phyloP scores from a whole-genome alignment of 2,797 vertebrate genomes.

The Fratercula arctica region DNA sequence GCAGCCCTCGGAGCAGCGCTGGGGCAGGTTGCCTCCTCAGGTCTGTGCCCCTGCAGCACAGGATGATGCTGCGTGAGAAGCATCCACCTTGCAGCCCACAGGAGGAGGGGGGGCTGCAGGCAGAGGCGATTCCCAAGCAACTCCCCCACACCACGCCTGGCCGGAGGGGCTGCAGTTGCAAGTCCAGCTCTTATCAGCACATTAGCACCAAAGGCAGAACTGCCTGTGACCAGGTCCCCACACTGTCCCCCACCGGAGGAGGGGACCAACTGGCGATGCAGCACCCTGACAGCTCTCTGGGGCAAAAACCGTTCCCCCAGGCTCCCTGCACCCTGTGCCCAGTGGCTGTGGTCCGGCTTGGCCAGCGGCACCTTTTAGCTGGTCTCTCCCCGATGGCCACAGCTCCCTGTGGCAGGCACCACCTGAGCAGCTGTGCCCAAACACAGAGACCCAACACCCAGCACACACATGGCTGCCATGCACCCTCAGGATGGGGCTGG shows the following conservation, averaged over 20 bases:
- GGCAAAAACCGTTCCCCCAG: neutral
- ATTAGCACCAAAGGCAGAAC: neutral
- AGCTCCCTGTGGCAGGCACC: neutral
- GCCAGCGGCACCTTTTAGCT: neutral
- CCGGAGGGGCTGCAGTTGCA: neutral
- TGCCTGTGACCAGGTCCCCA: fast-evolving
- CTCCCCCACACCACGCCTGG: neutral
- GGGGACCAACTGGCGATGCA: fast-evolving
- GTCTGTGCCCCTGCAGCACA: fast-evolving
- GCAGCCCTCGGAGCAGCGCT: neutral
- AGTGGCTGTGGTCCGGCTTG: fast-evolving
- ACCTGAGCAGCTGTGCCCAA: neutral
- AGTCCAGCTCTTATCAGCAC: neutral
- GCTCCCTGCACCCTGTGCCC: neutral
- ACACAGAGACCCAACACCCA: fast-evolving
- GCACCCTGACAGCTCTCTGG: neutral
- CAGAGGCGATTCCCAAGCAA: neutral
- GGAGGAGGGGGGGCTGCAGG: neutral
- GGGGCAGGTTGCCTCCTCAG: neutral
- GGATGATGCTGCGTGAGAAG: fast-evolving
- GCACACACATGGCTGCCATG: fast-evolving
- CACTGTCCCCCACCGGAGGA: fast-evolving
- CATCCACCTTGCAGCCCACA: neutral
- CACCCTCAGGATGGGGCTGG: fast-evolving
- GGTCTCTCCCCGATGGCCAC: neutral